phyloP scores from a whole-genome alignment of 2,888 invertebrate genomes.

The Serripes groenlandicus region DNA sequence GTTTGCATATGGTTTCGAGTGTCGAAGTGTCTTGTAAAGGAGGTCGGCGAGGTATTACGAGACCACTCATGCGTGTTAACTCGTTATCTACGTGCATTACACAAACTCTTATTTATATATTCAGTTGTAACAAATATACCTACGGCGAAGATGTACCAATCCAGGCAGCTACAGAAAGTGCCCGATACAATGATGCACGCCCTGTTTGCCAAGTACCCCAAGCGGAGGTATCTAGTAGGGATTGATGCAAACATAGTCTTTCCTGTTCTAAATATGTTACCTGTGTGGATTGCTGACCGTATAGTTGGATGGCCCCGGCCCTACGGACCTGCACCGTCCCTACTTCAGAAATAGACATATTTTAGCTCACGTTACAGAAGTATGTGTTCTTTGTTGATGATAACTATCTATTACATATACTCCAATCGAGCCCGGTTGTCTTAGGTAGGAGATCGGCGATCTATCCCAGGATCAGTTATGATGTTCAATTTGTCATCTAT shows the following conservation, averaged over 20 bases:
- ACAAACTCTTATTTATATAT: neutral
- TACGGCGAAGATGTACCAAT: slow-evolving; percentile 22
- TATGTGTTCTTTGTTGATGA: too few species aligned
- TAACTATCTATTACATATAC: too few species aligned
- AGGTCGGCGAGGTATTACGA: too few species aligned
- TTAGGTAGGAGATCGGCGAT: too few species aligned
- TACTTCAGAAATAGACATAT: neutral
- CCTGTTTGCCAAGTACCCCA: slow-evolving; percentile 49
- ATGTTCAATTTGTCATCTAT: too few species aligned
- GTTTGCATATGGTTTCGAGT: too few species aligned
- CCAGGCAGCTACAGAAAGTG: slow-evolving; percentile 32
- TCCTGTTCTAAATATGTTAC: slow-evolving; percentile 28
- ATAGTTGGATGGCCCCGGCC: slow-evolving; percentile 48
- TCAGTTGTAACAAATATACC: slow-evolving; percentile 35
- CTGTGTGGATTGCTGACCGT: slow-evolving; percentile 38
- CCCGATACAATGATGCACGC: slow-evolving; percentile 59
- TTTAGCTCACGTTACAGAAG: too few species aligned
- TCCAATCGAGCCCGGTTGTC: too few species aligned
- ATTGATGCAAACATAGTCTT: slow-evolving; percentile 50
- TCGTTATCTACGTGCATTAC: neutral
- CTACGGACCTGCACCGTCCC: slow-evolving; percentile 17
- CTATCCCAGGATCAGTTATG: too few species aligned
- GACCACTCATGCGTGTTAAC: neutral
- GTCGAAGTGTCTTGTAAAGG: too few species aligned
- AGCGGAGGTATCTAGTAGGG: slow-evolving; percentile 53